Evolutionary conservation across 2,113 vertebrate species (phyloP), one percentile per base, ranked within the genome.

Genomic region (Xiphophorus hellerii): DNA sequence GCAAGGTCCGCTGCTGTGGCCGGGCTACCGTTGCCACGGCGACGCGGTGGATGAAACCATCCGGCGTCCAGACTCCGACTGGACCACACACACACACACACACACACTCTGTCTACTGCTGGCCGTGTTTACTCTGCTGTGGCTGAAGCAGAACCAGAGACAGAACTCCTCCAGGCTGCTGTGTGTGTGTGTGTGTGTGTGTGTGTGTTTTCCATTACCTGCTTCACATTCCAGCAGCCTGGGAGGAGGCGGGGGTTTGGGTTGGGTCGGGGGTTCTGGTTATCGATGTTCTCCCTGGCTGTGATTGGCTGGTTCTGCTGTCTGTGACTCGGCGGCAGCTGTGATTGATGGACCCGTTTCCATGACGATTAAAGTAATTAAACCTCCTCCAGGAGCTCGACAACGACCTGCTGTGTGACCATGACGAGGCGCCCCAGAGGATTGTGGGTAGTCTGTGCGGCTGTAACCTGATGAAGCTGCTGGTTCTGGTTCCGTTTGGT

Each of bases 321-420:
- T 58, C 85, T 74, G 76, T 67, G 80, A 73, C 62, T 71, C 58
- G 1, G 37, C 60, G 1, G n/a, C 2, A 3, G 39, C 12, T 10
- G 54, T 78, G 84, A 88, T 65, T 69, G 73, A 76, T 71, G 1
- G 82, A 69, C 39, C 58, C 3, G 85, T 88, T 90, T 76, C 88
- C 39, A 78, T 86, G 88, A 79, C 14, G 44, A 86, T 73, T n/a
- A 74, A 71, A 25, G 15, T 48, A 63, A 84, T 86, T 78, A 80
- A 85, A 82, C 80, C 78, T 68, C 80, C 74, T 83, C 0, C 3
- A 44, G 76, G 51, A 22, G 37, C 33, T 48, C 66, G 25, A 33
- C 14, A 1, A 4, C 0, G n/a, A 30, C 1, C 66, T 10, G 20
- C 71, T 42, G 42, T 62, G n/a, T 30, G 74, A 69, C 3, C 48